Evolutionary conservation across 1,140 invertebrate genomes (phyloP).

Genomic region (Sitophilus oryzae): DNA sequence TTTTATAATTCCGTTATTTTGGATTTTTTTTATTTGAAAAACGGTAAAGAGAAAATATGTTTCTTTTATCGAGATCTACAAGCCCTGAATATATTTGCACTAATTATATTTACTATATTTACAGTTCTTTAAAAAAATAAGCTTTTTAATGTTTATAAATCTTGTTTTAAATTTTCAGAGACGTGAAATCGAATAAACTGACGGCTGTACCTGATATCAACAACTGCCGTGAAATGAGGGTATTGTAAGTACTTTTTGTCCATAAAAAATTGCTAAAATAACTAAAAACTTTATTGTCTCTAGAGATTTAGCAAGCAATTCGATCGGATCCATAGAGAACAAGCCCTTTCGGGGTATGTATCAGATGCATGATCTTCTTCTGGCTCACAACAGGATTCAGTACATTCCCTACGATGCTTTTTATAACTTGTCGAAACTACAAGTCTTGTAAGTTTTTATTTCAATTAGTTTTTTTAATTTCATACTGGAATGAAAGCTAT

Average conservation of each 20-base stretch:
- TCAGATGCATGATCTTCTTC: slow-evolving; percentile 76
- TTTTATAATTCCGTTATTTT: too few relatives aligned
- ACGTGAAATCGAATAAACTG: slow-evolving; percentile 76
- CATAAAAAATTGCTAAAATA: slow-evolving; percentile 2
- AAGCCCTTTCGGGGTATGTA: slow-evolving; percentile 63
- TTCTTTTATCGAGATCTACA: too few relatives aligned
- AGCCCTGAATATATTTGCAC: too few relatives aligned
- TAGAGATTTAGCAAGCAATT: slow-evolving; percentile 85
- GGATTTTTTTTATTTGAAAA: too few relatives aligned
- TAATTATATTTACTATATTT: too few relatives aligned
- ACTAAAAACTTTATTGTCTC: slow-evolving; percentile 23
- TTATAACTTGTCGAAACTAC: slow-evolving; percentile 67
- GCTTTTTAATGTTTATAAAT: too few relatives aligned
- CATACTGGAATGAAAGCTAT: too few relatives aligned
- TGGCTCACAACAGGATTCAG: slow-evolving; percentile 76
- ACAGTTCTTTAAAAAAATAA: too few relatives aligned
- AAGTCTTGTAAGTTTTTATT: slow-evolving; percentile 73
- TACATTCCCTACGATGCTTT: slow-evolving; percentile 73
- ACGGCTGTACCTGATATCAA: slow-evolving; percentile 63
- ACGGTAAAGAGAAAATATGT: too few relatives aligned
- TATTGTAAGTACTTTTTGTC: slow-evolving; percentile 78
- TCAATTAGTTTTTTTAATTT: slow-evolving; percentile 1
- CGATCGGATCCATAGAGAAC: slow-evolving; percentile 64
- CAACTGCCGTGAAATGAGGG: slow-evolving; percentile 68
- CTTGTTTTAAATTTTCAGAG: too few relatives aligned